These are phyloP conservation scores for Holcopasites calliopsidis DNA, from an alignment of 1,140 invertebrate genomes.

Conservation along the genomic window DNA sequence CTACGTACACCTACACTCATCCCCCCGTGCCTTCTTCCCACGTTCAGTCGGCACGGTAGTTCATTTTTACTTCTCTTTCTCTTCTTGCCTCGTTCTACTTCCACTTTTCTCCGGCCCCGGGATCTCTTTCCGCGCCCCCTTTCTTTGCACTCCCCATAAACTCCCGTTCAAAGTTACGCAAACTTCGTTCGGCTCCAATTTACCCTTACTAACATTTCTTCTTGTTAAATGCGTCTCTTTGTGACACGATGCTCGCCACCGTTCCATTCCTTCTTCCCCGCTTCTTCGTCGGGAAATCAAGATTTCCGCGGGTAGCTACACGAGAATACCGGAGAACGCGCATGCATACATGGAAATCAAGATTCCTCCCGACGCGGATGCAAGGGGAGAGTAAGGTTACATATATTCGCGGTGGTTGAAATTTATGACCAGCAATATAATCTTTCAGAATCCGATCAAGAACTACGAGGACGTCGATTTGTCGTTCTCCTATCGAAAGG, in stretches of 20 bases:
- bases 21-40: conserved; percentile 36
- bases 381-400: background rate
- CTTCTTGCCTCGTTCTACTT: conserved; percentile 8
- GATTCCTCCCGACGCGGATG: background rate
- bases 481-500: conserved; percentile 66
- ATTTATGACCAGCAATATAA: background rate
- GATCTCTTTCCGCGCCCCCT: conserved; percentile 30
- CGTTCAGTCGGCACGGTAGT: conserved; percentile 19
- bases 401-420: background rate
- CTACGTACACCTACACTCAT: no score
- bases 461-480: conserved; percentile 72
- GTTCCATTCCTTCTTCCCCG: background rate
- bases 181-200: conserved; percentile 73
- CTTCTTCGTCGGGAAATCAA: conserved; percentile 33
- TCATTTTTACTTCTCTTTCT: conserved; percentile 9
- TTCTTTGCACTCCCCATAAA: conserved; percentile 54
- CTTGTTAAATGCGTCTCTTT: conserved; percentile 65
- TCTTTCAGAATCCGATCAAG: conserved; percentile 57
- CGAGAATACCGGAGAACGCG: conserved; percentile 18
- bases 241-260: conserved; percentile 25
- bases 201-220: conserved; percentile 73
- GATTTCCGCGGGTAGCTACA: conserved; percentile 20
- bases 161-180: conserved; percentile 71
- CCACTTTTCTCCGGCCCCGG: background rate
- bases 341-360: background rate